Conservation (phyloP, 2,888 invertebrate species). For the Phasia obesa region DNA sequence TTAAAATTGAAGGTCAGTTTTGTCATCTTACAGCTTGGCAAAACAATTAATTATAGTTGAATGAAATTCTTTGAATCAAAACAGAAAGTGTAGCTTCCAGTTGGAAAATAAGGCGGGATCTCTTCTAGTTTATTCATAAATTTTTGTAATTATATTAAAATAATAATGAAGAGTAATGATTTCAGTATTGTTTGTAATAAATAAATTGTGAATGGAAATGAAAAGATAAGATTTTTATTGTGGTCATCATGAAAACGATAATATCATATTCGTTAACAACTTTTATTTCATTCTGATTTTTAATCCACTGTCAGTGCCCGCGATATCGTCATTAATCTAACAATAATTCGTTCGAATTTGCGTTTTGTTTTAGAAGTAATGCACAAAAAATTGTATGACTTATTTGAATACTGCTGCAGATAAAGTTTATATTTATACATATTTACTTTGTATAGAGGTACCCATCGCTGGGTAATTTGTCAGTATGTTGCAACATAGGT, state of each 20-base stretch:
- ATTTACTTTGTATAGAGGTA: too few species aligned
- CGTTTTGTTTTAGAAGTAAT: too few species aligned
- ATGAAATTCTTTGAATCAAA: conserved; percentile 11
- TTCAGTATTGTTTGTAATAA: conserved; percentile 34
- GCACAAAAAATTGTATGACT: too few species aligned
- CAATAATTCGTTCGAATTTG: too few species aligned
- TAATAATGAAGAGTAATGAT: conserved; percentile 64
- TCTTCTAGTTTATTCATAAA: conserved; percentile 46
- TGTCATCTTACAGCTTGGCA: conserved; percentile 50
- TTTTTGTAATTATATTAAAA: conserved; percentile 66
- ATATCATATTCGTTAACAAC: neutral
- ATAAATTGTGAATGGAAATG: conserved; percentile 35
- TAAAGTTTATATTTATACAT: too few species aligned
- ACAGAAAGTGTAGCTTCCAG: conserved; percentile 33
- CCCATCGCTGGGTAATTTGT: too few species aligned
- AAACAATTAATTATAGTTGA: conserved; percentile 61
- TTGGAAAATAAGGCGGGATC: conserved; percentile 30
- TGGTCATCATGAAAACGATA: conserved; percentile 3
- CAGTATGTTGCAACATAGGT: too few species aligned
- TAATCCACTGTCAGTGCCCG: too few species aligned
- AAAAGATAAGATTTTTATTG: conserved; percentile 40
- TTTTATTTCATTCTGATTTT: neutral
- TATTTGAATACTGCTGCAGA: too few species aligned
- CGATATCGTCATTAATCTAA: too few species aligned
- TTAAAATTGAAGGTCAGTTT: conserved; percentile 66